A percentile compares a stretch with the other conserved stretches of the same genome.
phyloP scores from a whole-genome alignment of 2,797 vertebrate genomes.

The Vireo griseus region DNA sequence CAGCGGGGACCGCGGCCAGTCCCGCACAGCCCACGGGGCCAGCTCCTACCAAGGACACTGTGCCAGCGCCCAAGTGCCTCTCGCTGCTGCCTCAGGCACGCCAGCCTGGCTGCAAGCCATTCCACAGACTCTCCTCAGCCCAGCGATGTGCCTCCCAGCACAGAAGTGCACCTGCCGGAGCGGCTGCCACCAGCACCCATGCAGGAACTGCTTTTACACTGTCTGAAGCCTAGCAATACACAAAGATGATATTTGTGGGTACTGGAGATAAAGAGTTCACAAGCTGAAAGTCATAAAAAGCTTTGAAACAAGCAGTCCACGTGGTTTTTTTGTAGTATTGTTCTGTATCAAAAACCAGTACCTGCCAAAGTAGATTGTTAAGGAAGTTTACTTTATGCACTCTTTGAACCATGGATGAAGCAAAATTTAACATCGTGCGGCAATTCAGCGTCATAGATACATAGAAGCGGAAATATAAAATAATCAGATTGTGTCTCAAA shows the following conservation, averaged over 20 bases:
- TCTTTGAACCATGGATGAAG: not conserved
- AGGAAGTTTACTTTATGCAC: not conserved
- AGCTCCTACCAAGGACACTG: not conserved
- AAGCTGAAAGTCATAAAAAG: not conserved
- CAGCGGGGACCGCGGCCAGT: not conserved
- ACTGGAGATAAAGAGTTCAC: not conserved
- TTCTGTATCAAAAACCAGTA: not conserved
- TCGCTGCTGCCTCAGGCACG: not conserved
- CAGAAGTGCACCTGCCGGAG: not conserved
- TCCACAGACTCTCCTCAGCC: not conserved
- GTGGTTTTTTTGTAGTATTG: not conserved
- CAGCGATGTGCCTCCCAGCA: not conserved
- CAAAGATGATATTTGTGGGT: accelerated
- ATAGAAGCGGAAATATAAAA: not conserved
- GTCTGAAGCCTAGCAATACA: accelerated
- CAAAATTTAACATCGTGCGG: not conserved
- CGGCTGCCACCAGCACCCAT: accelerated
- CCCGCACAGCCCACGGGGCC: accelerated
- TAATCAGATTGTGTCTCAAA: not conserved
- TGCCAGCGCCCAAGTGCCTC: accelerated
- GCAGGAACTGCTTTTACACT: accelerated
- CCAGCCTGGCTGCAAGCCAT: not conserved
- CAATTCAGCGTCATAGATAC: not conserved
- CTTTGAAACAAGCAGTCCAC: not conserved
- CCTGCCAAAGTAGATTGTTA: not conserved